phyloP scores from a whole-genome alignment of 2,888 invertebrate species.

The Lottia scabra region DNA sequence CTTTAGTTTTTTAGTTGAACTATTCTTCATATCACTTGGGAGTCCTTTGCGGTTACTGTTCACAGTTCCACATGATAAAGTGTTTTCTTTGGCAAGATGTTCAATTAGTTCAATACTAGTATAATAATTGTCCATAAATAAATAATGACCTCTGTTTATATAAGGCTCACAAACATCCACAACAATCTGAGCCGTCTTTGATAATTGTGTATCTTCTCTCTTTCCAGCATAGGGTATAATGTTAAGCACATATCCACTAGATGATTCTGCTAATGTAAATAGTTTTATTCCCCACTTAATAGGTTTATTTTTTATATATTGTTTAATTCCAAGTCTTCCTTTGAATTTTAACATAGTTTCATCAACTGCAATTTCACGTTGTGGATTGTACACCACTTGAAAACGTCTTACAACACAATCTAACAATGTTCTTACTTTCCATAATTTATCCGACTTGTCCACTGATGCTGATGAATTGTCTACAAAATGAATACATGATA shows the following conservation, averaged over 20 bases:
- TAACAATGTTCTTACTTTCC: not conserved
- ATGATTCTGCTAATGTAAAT: not conserved
- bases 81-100: not conserved
- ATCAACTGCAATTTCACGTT: not conserved
- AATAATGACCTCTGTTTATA: not conserved
- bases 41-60: not conserved
- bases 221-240: constrained; percentile 1
- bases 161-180: not conserved
- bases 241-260: not conserved
- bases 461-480: not conserved
- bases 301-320: not conserved
- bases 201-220: not conserved
- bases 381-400: not conserved
- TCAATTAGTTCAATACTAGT: not conserved
- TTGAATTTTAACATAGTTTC: not conserved
- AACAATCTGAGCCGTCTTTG: not conserved
- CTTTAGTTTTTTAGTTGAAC: constrained; percentile 5
- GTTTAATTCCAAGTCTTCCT: not conserved
- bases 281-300: constrained; percentile 5
- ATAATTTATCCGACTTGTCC: not conserved
- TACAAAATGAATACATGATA: not conserved
- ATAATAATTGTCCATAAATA: not conserved
- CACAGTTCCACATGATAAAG: not conserved
- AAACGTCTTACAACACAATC: not conserved
- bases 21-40: not conserved